Base-by-base conservation (phyloP, 2,113 vertebrate species). In the Malurus cyaneus region DNA sequence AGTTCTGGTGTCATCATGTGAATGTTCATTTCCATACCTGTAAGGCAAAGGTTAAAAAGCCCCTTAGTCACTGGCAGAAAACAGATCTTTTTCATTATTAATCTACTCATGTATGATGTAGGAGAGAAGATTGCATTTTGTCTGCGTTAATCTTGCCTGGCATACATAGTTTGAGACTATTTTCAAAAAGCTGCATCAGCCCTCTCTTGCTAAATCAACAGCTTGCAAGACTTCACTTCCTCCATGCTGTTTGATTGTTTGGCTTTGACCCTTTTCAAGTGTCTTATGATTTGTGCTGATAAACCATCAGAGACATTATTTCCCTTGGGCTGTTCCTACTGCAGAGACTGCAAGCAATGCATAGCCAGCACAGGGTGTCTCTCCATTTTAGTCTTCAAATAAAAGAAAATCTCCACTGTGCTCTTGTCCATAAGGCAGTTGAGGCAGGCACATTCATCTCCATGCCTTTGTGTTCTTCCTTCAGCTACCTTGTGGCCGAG, bases 401-500 rank as follows among this genome's bases (percentile, higher is more conserved):
- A 34, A 80, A 74, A 53, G n/a, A 20, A 66, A 70, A 70, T 53
- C 20, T 46, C 52, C 36, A 2, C 53, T 49, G 18, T 26, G 44
- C 71, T n/a, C 14, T 47, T 78, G 25, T 47, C 42, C 49, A 8
- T n/a, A 12, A 20, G 41, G 57, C n/a, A 41, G 14, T 19, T 64
- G 24, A 81, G 49, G 41, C 34, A 1, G 19, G 14, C 39, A 11
- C 24, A 2, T 71, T 89, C 47, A 44, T 39, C 64, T 41, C 56
- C 9, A 21, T 28, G 52, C 80, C 39, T 18, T 79, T 71, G 52
- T 88, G 92, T 74, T 93, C 47, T 92, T 88, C 15, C 93, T 96
- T 50, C 89, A 99, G 99, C 97, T 99, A 99, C 96, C 97, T 99
- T 95, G 99, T 99, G 4, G 99, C 98, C 69, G 99, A 99, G n/a